Evolutionary conservation across 2,113 vertebrate species (phyloP), one percentile per base, ranked within the genome.

Genomic region (Chascanopsetta lugubris): DNA sequence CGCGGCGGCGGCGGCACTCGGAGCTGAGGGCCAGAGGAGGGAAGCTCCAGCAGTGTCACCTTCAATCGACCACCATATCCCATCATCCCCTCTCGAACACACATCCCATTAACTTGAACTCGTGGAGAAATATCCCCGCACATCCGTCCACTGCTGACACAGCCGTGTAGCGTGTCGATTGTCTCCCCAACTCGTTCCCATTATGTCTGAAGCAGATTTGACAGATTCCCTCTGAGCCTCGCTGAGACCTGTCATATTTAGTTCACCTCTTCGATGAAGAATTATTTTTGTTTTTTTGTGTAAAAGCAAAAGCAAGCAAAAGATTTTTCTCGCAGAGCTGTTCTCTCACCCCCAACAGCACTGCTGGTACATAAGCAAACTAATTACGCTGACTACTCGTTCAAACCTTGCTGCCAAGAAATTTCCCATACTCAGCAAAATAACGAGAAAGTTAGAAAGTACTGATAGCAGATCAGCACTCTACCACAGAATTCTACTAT

Each of bases 1-100:
- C 49, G 61, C 60, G 46, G 51, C 30, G 36, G 61, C 60, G 46
- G 51, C 30, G 36, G 46, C 55, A 8, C 72, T 58, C 40, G 12
- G 40, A 67, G 60, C 54, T 24, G 43, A 78, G n/a, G 30, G 65
- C 47, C 2, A 21, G 32, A 68, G 50, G 15, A 69, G 68, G 61
- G 50, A 78, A 62, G 47, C 51, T 63, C 77, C 18, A 30, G 21
- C 58, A 54, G 40, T 51, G 30, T 62, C 58, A 60, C 70, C 70
- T 49, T 68, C 63, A 75, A 4, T 55, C 15, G 26, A 24, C 60
- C 56, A 51, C 48, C 0, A 50, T 49, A 42, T 61, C 34, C 61
- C 15, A 2, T 57, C 68, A 43, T 59, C 25, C 45, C 18, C 56
- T 60, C 42, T 5, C 38, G 11, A 48, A 58, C 42, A 53, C 34